Evolutionary conservation across 1,140 invertebrate species (phyloP).

Genomic region (Rhysida immarginata): DNA sequence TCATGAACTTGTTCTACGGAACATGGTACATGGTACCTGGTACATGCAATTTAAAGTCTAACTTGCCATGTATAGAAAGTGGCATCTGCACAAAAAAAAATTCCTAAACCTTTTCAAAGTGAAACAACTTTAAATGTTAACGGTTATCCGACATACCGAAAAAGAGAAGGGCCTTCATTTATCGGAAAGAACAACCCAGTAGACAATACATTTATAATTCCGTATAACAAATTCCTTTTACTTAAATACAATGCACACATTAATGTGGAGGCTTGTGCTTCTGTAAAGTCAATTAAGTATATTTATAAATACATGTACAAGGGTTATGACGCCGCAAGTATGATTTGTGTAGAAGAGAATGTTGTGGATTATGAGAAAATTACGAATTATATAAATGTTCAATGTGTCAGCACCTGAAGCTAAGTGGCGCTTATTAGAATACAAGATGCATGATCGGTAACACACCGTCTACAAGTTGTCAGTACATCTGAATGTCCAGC

Average conservation of each 20-base stretch:
- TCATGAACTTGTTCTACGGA: background rate
- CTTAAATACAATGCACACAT: slow-evolving; percentile 1
- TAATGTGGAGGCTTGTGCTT: background rate
- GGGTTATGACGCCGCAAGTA: background rate
- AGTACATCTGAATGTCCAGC: slow-evolving; percentile 27
- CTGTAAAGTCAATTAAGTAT: background rate
- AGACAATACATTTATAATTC: background rate
- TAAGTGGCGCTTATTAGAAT: slow-evolving; percentile 27
- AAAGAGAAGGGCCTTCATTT: background rate
- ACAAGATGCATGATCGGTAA: slow-evolving; percentile 25
- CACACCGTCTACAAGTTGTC: slow-evolving; percentile 29
- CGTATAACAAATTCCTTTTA: background rate
- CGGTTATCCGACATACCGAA: background rate
- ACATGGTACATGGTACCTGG: slow-evolving; percentile 17
- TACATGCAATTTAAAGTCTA: slow-evolving; percentile 11
- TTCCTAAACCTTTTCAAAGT: background rate
- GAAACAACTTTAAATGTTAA: background rate
- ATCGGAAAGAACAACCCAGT: background rate
- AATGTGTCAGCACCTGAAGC: slow-evolving; percentile 32
- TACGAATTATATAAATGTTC: slow-evolving; percentile 21
- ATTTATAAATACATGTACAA: slow-evolving; percentile 1
- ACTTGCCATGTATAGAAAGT: too few species aligned
- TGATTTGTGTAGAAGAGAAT: background rate
- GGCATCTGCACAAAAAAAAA: slow-evolving; percentile 12
- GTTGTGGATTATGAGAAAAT: slow-evolving; percentile 26